A percentile compares a stretch with the other conserved stretches of the same genome.
phyloP scores from a whole-genome alignment of 2,888 invertebrate genomes.

The Pseudococcus jackbeardsleyi region DNA sequence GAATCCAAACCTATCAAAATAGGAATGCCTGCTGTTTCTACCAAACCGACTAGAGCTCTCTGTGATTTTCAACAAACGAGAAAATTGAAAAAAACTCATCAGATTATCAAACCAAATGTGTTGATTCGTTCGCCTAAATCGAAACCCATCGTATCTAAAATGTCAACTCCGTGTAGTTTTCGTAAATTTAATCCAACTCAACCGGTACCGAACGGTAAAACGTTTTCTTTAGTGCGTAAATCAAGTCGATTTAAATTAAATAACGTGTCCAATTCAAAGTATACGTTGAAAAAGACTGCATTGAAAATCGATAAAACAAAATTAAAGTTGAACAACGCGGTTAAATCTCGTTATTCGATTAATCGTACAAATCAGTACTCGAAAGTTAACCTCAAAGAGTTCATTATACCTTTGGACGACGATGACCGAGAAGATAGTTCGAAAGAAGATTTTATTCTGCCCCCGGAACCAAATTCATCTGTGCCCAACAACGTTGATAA shows the following conservation, averaged over 20 bases:
- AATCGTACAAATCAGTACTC: slow-evolving; percentile 14
- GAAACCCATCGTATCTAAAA: neutral
- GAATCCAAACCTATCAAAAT: neutral
- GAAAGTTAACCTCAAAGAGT: slow-evolving; percentile 2
- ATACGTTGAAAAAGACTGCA: neutral
- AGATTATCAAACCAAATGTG: neutral
- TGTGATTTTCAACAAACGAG: neutral
- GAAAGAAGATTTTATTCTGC: neutral
- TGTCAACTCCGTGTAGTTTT: neutral
- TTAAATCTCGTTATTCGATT: slow-evolving; percentile 25
- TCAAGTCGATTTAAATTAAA: slow-evolving; percentile 1
- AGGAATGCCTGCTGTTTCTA: neutral
- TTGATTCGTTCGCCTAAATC: neutral
- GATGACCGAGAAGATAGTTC: slow-evolving; percentile 27
- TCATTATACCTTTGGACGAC: slow-evolving; percentile 27
- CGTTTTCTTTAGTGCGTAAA: neutral
- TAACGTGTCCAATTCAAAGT: neutral
- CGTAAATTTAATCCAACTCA: neutral
- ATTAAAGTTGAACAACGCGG: neutral
- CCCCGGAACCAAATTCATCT: neutral
- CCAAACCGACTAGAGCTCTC: neutral
- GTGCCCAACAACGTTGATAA: neutral
- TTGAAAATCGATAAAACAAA: slow-evolving; percentile 15
- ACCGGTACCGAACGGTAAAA: neutral
- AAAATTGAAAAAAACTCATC: neutral